Evolutionary conservation across 2,888 invertebrate genomes (phyloP), one percentile per base, ranked within the genome.

Genomic region (Apantesis nais): DNA sequence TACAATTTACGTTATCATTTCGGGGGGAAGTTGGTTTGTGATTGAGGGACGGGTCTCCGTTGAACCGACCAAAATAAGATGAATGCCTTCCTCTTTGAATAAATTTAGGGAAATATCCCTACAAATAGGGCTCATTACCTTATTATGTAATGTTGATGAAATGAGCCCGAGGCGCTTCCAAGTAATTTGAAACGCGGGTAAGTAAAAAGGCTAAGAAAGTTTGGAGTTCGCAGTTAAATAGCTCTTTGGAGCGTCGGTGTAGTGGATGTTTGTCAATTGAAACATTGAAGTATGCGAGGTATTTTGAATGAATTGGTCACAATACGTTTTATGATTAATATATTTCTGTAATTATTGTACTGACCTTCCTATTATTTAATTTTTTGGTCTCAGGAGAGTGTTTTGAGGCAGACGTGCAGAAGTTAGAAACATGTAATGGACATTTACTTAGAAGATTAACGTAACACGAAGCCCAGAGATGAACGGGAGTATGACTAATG

Each of bases 41-140:
- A 82, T 82, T 75, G 82, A 77, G 31, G 58, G 64, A 37, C 14
- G 58, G 58, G 52, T 14, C 52, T 74, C 74, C 69, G 71, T 69
- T 72, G 62, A 79, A 74, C 75, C 75, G 73, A 62, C 67, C 62
- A 67, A 77, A 81, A 79, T 79, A 79, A 75, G 80, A 81, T 75
- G 74, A 81, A 80, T 79, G 70, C 75, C 67, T 67, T 44, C 67
- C 61, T 62, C 72, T 79, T 71, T 79, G 79, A 77, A 81, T 79
- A 79, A 76, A 77, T 79, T 81, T 48, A 55, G 48, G 66, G 64
- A 77, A 81, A 77, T 79, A 79, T 71, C 77, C 61, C 71, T 73
- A 77, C 74, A 77, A 81, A 79, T 79, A 76, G 72, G 68, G 52
- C 69, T 76, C 79, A 73, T 81, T 78, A 76, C 68, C 48, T 73